Percentiles rank a stretch among this genome's conserved stretches.
These are phyloP conservation scores for Hylyphantes graminicola DNA, from an alignment of 1,140 invertebrate genomes.

Conservation along the genomic window DNA sequence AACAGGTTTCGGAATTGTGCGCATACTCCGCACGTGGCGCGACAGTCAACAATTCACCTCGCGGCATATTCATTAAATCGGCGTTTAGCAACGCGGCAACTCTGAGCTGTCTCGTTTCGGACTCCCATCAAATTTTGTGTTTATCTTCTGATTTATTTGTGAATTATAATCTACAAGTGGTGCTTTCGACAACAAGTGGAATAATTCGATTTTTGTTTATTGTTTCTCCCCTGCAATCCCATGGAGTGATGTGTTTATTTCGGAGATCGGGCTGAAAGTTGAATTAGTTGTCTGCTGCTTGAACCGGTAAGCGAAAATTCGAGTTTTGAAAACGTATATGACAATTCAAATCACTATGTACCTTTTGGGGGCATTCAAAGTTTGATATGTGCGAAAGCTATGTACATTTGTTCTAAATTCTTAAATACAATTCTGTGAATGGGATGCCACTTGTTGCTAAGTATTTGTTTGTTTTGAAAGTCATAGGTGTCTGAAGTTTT, in stretches of 20 bases:
- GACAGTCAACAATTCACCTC: constrained; percentile 42
- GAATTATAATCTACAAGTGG: constrained; percentile 1
- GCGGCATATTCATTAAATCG: constrained; percentile 55
- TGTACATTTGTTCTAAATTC: too few relatives aligned
- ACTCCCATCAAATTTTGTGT: neutral
- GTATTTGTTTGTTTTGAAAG: too few relatives aligned
- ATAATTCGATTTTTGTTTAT: neutral
- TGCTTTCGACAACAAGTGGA: constrained; percentile 7
- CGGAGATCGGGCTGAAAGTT: constrained; percentile 1
- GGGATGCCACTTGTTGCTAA: too few relatives aligned
- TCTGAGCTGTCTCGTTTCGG: neutral
- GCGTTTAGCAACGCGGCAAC: constrained; percentile 57
- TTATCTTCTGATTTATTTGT: constrained; percentile 13
- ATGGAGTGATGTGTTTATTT: constrained; percentile 13
- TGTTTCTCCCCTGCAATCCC: neutral
- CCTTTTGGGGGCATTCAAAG: too few relatives aligned
- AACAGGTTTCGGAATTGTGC: constrained; percentile 1
- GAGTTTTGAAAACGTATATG: neutral
- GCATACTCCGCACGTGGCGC: constrained; percentile 50
- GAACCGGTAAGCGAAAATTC: constrained; percentile 25
- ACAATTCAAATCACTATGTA: too few relatives aligned
- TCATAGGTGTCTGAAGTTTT: too few relatives aligned
- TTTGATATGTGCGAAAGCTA: too few relatives aligned
- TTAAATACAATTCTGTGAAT: too few relatives aligned
- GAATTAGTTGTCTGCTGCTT: neutral